phyloP scores from a whole-genome alignment of 1,140 invertebrate species.

The Caerostris darwini region DNA sequence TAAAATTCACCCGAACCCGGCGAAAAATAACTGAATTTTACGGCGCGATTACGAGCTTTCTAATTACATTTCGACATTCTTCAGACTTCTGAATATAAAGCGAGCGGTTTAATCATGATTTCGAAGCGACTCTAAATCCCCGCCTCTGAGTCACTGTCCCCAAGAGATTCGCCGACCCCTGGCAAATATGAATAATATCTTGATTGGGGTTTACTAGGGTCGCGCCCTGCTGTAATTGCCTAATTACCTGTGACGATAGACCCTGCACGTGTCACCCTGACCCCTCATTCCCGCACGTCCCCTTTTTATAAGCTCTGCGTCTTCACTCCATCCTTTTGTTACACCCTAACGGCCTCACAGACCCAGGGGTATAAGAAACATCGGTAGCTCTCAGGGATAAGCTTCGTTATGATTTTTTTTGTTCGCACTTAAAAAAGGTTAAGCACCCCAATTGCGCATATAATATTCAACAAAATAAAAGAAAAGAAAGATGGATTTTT shows the following conservation, averaged over 20 bases:
- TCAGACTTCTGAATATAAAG: slow-evolving; percentile 71
- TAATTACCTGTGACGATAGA: slow-evolving; percentile 77
- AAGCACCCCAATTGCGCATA: not conserved
- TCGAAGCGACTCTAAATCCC: slow-evolving; percentile 64
- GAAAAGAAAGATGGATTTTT: too few relatives aligned
- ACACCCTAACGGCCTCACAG: not conserved
- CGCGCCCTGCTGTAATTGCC: slow-evolving; percentile 76
- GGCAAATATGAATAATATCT: slow-evolving; percentile 78
- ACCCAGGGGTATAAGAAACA: not conserved
- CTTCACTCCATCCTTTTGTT: slow-evolving; percentile 9
- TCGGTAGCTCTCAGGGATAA: not conserved
- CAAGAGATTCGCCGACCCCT: slow-evolving; percentile 50
- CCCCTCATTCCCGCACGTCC: slow-evolving; percentile 26
- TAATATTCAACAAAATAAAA: too few relatives aligned
- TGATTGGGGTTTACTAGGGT: slow-evolving; percentile 78
- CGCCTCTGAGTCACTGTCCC: slow-evolving; percentile 69
- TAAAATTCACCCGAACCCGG: slow-evolving; percentile 21
- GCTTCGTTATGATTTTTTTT: not conserved
- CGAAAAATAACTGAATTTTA: slow-evolving; percentile 56
- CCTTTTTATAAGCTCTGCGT: slow-evolving; percentile 9
- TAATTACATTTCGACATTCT: slow-evolving; percentile 75
- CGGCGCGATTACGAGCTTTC: slow-evolving; percentile 36
- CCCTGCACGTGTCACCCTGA: slow-evolving; percentile 59
- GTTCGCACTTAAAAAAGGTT: not conserved
- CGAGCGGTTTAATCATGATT: slow-evolving; percentile 76